Conservation (phyloP, 2,797 vertebrate genomes). For the Cryptoblepharus egeriae region DNA sequence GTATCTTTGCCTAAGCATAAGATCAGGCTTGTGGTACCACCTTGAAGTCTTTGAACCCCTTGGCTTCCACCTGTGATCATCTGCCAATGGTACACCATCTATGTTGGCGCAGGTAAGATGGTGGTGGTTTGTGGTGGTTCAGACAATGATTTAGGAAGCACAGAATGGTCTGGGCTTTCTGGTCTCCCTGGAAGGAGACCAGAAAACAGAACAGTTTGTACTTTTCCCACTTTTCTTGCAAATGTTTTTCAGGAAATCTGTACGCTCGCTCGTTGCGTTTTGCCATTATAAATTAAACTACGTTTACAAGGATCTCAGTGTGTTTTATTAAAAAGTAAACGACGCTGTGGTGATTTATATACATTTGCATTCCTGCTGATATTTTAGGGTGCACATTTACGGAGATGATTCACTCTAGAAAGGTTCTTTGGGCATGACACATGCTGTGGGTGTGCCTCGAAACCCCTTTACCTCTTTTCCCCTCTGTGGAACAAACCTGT, state of each 20-base stretch:
- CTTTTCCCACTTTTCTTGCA: not conserved
- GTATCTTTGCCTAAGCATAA: too few species aligned
- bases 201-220: not conserved
- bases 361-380: not conserved
- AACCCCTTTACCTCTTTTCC: not conserved
- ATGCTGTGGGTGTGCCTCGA: not conserved
- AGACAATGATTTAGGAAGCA: too few species aligned
- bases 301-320: not conserved
- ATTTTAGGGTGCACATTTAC: not conserved
- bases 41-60: too few species aligned
- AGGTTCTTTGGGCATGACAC: not conserved
- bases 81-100: too few species aligned
- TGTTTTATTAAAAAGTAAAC: not conserved
- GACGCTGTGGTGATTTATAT: not conserved
- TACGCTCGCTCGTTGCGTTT: not conserved
- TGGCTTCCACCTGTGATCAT: too few species aligned
- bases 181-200: not conserved
- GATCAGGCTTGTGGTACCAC: too few species aligned
- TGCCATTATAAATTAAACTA: conserved; percentile 2
- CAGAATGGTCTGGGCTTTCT: too few species aligned
- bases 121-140: too few species aligned
- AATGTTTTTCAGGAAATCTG: not conserved
- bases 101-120: too few species aligned
- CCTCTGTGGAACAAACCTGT: accelerated
- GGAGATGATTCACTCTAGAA: not conserved